A percentile compares a stretch with the other conserved stretches of the same genome.
phyloP scores from a whole-genome alignment of 2,888 invertebrate genomes.

The Scaptomyza tumidula region DNA sequence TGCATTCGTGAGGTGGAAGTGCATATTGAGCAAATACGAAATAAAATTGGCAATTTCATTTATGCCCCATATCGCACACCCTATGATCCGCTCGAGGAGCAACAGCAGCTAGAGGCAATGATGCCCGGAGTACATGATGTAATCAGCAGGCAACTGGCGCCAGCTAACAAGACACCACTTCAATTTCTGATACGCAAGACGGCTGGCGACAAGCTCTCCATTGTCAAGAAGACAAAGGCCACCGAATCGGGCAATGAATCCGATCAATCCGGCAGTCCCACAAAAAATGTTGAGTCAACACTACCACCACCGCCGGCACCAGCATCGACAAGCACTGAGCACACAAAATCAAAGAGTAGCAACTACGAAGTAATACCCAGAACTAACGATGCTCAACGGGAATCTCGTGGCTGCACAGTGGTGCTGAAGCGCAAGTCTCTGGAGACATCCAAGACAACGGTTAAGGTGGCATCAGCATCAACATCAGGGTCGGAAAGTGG shows the following conservation, averaged over 20 bases:
- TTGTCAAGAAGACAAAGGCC: slow-evolving; percentile 80
- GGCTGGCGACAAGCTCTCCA: slow-evolving; percentile 83
- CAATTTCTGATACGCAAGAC: slow-evolving; percentile 84
- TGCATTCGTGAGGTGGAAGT: slow-evolving; percentile 90
- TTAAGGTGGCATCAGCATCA: background rate
- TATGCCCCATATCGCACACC: slow-evolving; percentile 90
- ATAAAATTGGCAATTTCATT: slow-evolving; percentile 89
- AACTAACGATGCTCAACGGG: slow-evolving; percentile 61
- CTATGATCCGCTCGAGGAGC: slow-evolving; percentile 87
- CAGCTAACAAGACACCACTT: slow-evolving; percentile 80
- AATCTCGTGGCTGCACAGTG: slow-evolving; percentile 80
- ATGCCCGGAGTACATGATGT: slow-evolving; percentile 85
- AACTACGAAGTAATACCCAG: slow-evolving; percentile 82
- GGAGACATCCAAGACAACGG: slow-evolving; percentile 44
- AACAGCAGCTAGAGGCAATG: slow-evolving; percentile 88
- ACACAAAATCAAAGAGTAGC: slow-evolving; percentile 56
- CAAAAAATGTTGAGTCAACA: slow-evolving; percentile 32
- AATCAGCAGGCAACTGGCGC: slow-evolving; percentile 69
- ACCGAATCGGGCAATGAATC: slow-evolving; percentile 81
- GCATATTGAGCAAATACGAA: slow-evolving; percentile 90
- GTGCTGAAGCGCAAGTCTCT: slow-evolving; percentile 83
- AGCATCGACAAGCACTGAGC: slow-evolving; percentile 23
- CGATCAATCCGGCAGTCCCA: slow-evolving; percentile 71
- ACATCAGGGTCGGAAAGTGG: background rate
- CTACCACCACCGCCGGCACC: slow-evolving; percentile 1